These are phyloP conservation scores for Erythrolamprus reginae DNA, from an alignment of 2,113 vertebrate species.

Conservation along the genomic window DNA sequence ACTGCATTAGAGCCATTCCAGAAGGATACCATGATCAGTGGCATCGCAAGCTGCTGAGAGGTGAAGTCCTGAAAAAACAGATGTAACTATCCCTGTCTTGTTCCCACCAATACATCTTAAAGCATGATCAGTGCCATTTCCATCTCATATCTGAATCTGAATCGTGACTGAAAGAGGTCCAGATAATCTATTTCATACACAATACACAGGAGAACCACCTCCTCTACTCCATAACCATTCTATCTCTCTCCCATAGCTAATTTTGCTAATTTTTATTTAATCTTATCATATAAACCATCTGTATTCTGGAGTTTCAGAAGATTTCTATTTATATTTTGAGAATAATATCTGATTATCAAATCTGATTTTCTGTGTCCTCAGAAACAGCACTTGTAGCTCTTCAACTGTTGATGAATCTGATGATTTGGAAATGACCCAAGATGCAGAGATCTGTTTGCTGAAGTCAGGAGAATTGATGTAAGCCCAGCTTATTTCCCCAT, in stretches of 20 bases:
- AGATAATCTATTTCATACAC: too few relatives aligned
- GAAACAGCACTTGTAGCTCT: constrained; percentile 71
- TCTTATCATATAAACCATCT: not conserved
- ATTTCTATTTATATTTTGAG: not conserved
- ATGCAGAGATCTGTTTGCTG: constrained; percentile 87
- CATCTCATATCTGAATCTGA: not conserved
- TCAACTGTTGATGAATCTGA: constrained; percentile 76
- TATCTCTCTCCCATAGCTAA: not conserved
- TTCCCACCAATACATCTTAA: not conserved
- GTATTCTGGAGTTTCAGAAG: not conserved
- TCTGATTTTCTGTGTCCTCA: constrained; percentile 48
- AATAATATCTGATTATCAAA: not conserved
- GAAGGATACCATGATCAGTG: not conserved
- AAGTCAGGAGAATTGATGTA: constrained; percentile 92
- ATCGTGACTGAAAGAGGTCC: not conserved
- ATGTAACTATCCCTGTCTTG: not conserved
- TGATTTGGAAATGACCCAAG: constrained; percentile 76
- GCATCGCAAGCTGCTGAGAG: not conserved
- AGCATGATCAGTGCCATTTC: not conserved
- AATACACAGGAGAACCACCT: too few relatives aligned
- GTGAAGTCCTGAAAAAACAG: not conserved
- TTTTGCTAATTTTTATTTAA: not conserved
- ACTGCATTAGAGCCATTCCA: not conserved
- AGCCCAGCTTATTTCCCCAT: constrained; percentile 46
- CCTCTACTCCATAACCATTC: not conserved